Base-by-base conservation (phyloP, 2,888 invertebrate genomes). In the Peribatodes rhomboidaria region DNA sequence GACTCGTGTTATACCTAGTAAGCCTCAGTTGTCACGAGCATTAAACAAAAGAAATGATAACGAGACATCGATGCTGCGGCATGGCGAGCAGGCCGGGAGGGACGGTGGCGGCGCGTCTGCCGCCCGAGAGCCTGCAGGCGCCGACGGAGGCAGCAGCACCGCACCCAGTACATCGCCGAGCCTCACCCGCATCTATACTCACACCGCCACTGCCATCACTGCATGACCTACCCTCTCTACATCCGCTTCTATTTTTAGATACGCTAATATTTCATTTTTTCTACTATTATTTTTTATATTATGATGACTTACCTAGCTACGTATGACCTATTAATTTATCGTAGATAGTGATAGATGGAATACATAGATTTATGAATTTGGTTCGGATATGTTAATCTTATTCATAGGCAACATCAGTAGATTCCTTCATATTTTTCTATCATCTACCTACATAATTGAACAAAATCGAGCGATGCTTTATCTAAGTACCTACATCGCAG, bases 21-120 rank as follows among this genome's bases (percentile, higher is more conserved):
- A 91, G 92, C 94, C 94, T 93, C 90, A 90, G 88, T 92, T 91
- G 88, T 93, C 94, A 94, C 94, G 90, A 91, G 94, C 93, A 92
- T 93, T 86, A 92, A 86, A 92, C 94, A 85, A 92, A 87, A 76
- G 81, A 89, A 88, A 80, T 87, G 90, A 89, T 92, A 86, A 75
- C 89, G 82, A 82, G 90, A 91, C 91, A 90, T 92, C 89, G 89
- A 88, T 79, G 88, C 87, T 87, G 87, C 81, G 84, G 82, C 74
- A 80, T 73, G 87, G 85, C 84, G 86, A 83, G 84, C 89, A 89
- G 90, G 89, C 89, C 83, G 86, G 90, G 94, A 92, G 92, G 91
- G 86, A 85, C 86, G 89, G 90, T 88, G 87, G 86, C 42, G 80
- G 80, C 74, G 81, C 78, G 80, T 68, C 82, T 86, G 85, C 87